Base-by-base conservation (phyloP, 1,140 invertebrate genomes). In the Ceratina japonica region DNA sequence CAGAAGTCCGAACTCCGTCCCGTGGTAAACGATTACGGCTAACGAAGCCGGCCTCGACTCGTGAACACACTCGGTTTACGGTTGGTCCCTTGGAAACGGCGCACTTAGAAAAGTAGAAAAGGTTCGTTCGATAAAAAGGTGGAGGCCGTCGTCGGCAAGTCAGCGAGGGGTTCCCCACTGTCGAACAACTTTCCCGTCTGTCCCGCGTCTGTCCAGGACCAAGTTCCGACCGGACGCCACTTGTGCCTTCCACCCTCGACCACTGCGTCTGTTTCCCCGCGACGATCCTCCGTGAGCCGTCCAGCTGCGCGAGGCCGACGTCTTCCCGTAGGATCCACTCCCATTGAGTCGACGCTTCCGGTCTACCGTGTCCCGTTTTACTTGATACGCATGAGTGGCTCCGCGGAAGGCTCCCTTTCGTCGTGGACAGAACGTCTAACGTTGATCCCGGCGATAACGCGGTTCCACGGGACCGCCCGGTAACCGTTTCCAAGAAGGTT, bases 71-170 rank as follows among this genome's bases (percentile, higher is more conserved):
- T 61, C n/a, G 12, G 20, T 27, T 54, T n/a, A 65, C 78, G 37
- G 54, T 80, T 77, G 82, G 83, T 80, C 81, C 66, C 76, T 52
- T 10, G 18, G 27, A 22, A 49, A 56, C 56, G 66, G 61, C 37
- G 51, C 63, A 66, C 56, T 58, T 84, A 84, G 83, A 84, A 84
- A 84, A 84, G 82, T 84, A 83, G 44, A 84, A 84, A 84, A 84
- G 69, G 79, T 52, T 63, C 61, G 75, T 56, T 63, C 27, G 59
- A 8, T 44, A 44, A 44, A 44, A 44, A 44, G 5, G 37, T 44
- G 5, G 37, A 44, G 37, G 37, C 27, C 4, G 27, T 31, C 27
- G 27, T 31, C 27, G 27, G 27, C 37, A 10, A 44, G 37, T 44
- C 37, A 44, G 37, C 37, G 37, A 44, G 37, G 27, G 27, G 56